A percentile compares a stretch with the other conserved stretches of the same genome.
Conservation (phyloP, 2,888 invertebrate genomes). For the Leptopilina syphax region DNA sequence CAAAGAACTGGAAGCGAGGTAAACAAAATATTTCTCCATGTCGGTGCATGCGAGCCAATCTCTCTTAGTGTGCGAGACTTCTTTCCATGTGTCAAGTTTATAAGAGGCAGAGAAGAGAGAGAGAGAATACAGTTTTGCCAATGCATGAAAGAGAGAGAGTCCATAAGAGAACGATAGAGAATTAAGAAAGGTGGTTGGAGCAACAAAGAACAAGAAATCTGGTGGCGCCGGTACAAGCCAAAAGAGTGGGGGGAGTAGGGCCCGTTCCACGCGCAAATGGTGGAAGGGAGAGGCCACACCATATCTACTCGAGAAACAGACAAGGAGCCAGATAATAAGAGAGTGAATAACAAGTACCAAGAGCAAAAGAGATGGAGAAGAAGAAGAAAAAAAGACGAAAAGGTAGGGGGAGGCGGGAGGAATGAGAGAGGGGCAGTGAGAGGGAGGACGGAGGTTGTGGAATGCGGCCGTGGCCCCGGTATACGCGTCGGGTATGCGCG, state of each 20-base stretch:
- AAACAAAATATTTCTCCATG: slow-evolving; percentile 75
- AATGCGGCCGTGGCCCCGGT: slow-evolving; percentile 74
- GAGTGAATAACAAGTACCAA: slow-evolving; percentile 31
- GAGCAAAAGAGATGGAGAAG: background rate
- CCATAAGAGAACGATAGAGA: slow-evolving; percentile 43
- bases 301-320: slow-evolving; percentile 40
- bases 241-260: slow-evolving; percentile 41
- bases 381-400: background rate
- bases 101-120: slow-evolving; percentile 37
- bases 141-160: background rate
- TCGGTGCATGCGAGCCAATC: slow-evolving; percentile 53
- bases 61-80: slow-evolving; percentile 46
- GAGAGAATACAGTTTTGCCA: slow-evolving; percentile 30
- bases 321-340: background rate
- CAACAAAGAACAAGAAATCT: slow-evolving; percentile 57
- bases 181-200: slow-evolving; percentile 45
- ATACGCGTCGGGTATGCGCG: slow-evolving; percentile 68
- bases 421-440: slow-evolving; percentile 28
- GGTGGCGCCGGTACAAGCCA: slow-evolving; percentile 62
- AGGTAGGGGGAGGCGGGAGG: too few relatives aligned
- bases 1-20: slow-evolving; percentile 74
- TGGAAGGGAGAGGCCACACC: slow-evolving; percentile 45
- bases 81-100: slow-evolving; percentile 43
- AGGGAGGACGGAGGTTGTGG: slow-evolving; percentile 66
- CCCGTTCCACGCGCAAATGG: slow-evolving; percentile 45